These are phyloP conservation scores for Microplitis manilae DNA, from an alignment of 2,888 invertebrate genomes.

Conservation along the genomic window DNA sequence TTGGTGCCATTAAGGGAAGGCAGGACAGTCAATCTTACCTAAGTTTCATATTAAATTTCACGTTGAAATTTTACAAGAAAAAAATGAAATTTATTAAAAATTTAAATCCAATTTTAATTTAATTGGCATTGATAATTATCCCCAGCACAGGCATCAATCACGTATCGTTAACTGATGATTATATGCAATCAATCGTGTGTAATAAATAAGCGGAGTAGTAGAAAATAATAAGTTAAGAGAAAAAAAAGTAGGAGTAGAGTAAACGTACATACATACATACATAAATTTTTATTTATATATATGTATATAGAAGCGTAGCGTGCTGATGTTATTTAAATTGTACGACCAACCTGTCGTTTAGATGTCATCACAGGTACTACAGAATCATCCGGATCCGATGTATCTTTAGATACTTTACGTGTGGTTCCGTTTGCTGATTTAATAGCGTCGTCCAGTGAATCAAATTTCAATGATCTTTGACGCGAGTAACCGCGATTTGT, in stretches of 20 bases:
- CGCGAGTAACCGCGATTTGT: conserved; percentile 82
- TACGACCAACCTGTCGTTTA: conserved; percentile 67
- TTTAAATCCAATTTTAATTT: conserved; percentile 25
- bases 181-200: conserved; percentile 34
- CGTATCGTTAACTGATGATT: conserved; percentile 17
- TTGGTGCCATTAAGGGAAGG: conserved; percentile 78
- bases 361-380: conserved; percentile 65
- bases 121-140: conserved; percentile 24
- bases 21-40: conserved; percentile 81
- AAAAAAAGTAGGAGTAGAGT: not conserved
- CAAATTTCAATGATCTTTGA: conserved; percentile 70
- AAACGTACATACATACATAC: not conserved
- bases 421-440: conserved; percentile 37
- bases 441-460: conserved; percentile 50
- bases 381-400: conserved; percentile 49
- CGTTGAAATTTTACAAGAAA: conserved; percentile 30
- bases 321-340: conserved; percentile 46
- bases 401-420: conserved; percentile 19
- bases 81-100: not conserved
- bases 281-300: not conserved
- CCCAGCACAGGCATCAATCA: not conserved
- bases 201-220: conserved; percentile 32
- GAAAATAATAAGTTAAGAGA: conserved; percentile 19
- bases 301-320: conserved; percentile 23
- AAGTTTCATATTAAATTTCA: conserved; percentile 72